Evolutionary conservation across 2,113 vertebrate genomes (phyloP).

Genomic region (Gallinago undulata): DNA sequence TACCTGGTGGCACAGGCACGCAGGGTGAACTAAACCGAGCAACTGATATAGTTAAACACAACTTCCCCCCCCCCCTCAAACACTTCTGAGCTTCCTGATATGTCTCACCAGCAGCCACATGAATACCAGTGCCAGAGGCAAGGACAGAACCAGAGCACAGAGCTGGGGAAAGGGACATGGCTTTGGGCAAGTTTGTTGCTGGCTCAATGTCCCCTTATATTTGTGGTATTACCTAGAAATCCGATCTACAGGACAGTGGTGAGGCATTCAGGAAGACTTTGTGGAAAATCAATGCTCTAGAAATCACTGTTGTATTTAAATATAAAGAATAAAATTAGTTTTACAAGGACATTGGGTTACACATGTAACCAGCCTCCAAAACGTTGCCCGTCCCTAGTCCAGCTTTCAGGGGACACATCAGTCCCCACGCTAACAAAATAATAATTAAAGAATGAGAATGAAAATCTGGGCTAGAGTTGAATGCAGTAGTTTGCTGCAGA

Average conservation of each 20-base stretch:
- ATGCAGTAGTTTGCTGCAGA: background rate
- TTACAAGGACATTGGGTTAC: background rate
- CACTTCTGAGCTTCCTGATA: background rate
- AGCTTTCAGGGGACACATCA: background rate
- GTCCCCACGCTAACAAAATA: accelerated
- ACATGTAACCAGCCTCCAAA: background rate
- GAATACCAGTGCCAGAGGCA: background rate
- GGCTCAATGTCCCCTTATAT: background rate
- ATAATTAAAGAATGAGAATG: background rate
- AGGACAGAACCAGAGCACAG: background rate
- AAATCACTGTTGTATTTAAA: background rate
- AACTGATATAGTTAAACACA: accelerated
- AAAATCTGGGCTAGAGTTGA: background rate
- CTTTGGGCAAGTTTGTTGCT: background rate
- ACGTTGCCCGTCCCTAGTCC: background rate
- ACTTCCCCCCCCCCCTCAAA: background rate
- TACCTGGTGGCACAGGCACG: background rate
- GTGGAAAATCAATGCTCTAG: background rate
- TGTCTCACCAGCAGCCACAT: background rate
- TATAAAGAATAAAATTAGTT: background rate
- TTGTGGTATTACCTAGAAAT: background rate
- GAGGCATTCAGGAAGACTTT: background rate
- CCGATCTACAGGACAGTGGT: background rate
- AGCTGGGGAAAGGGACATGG: background rate
- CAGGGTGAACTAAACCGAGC: background rate